A percentile compares a stretch with the other conserved stretches of the same genome.
These are phyloP conservation scores for Rhinoraja longicauda DNA, from an alignment of 2,797 vertebrate species.

Conservation along the genomic window DNA sequence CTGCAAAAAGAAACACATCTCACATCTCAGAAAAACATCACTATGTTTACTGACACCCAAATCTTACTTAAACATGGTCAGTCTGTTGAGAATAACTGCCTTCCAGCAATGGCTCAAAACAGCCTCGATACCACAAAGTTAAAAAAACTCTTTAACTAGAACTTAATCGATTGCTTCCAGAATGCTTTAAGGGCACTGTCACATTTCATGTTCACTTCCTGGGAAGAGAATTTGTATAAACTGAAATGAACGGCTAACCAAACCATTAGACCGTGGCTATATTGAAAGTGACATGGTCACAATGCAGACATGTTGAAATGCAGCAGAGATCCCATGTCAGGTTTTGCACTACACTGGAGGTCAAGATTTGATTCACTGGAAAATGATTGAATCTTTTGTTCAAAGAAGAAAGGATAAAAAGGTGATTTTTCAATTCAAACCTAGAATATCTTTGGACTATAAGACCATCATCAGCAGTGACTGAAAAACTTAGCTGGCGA, in stretches of 20 bases:
- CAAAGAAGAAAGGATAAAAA: neutral
- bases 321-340: neutral
- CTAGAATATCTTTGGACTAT: neutral
- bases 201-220: conserved; percentile 23
- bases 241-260: neutral
- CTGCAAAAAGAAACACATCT: neutral
- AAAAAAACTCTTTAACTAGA: neutral
- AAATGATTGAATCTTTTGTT: neutral
- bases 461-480: neutral
- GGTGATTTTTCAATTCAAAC: neutral
- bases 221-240: neutral
- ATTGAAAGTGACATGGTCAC: conserved; percentile 27
- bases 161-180: conserved; percentile 14
- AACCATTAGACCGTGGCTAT: conserved; percentile 11
- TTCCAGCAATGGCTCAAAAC: neutral
- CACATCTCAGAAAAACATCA: neutral
- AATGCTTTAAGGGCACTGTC: neutral
- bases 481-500: neutral
- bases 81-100: conserved; percentile 5
- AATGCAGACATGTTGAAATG: neutral
- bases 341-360: no score
- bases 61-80: neutral
- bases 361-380: neutral
- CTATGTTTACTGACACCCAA: conserved; percentile 17
- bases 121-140: neutral